Evolutionary conservation across 2,113 vertebrate species (phyloP).

Genomic region (Scartelaos histophorus): DNA sequence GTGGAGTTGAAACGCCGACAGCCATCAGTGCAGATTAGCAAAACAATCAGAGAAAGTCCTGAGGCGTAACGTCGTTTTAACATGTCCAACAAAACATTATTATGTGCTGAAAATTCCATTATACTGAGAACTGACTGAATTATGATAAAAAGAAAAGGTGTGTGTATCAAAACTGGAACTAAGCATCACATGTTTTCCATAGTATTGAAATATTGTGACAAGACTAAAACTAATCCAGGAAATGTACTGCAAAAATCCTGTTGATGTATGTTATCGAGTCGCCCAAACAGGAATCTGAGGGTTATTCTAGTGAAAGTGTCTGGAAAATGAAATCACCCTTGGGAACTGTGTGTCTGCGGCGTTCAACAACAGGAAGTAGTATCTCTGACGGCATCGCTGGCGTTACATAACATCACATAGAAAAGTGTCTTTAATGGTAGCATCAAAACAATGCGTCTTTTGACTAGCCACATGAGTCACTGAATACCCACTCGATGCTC

Average conservation of each 20-base stretch:
- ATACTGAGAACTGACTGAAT: too few relatives aligned
- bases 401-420: not conserved
- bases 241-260: not conserved
- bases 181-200: not conserved
- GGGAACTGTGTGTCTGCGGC: conserved; percentile 6
- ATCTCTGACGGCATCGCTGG: conserved; percentile 8
- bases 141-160: too few relatives aligned
- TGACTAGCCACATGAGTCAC: conserved; percentile 38
- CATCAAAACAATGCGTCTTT: conserved; percentile 14
- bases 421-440: not conserved
- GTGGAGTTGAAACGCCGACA: conserved; percentile 3
- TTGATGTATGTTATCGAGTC: conserved; percentile 11
- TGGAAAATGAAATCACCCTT: conserved; percentile 53
- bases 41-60: not conserved
- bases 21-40: not conserved
- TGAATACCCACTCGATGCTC: conserved; percentile 32
- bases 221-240: too few relatives aligned
- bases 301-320: conserved; percentile 24
- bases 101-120: too few relatives aligned
- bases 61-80: not conserved
- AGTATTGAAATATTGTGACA: not conserved
- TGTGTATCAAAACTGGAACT: too few relatives aligned
- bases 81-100: not conserved
- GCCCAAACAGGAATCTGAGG: conserved; percentile 53
- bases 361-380: conserved; percentile 2